Evolutionary conservation across 2,888 invertebrate genomes (phyloP).

Genomic region (Bibio marci): DNA sequence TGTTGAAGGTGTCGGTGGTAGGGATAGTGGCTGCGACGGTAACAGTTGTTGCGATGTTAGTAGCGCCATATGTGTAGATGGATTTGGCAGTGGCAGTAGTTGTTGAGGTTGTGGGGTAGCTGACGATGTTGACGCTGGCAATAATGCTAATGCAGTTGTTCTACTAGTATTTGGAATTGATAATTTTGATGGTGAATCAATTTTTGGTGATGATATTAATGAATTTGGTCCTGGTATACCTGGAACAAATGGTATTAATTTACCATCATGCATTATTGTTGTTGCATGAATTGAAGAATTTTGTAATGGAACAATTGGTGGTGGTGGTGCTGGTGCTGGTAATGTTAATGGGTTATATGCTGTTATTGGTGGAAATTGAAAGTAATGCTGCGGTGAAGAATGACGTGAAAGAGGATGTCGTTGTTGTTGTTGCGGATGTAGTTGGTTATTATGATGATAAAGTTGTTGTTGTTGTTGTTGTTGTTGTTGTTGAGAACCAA

Average conservation of each 20-base stretch:
- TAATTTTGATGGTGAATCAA: not conserved
- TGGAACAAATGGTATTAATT: slow-evolving; percentile 69
- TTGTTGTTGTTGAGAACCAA: slow-evolving; percentile 13
- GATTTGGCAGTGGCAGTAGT: not conserved
- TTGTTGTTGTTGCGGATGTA: slow-evolving; percentile 11
- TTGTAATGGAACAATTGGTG: slow-evolving; percentile 7
- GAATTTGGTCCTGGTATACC: slow-evolving; percentile 73
- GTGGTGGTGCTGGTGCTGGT: slow-evolving; percentile 32
- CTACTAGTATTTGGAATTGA: no score
- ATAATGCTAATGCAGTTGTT: not conserved
- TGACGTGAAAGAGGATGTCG: slow-evolving; percentile 7
- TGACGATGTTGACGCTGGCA: not conserved
- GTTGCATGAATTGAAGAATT: slow-evolving; percentile 28
- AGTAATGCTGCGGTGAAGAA: slow-evolving; percentile 32
- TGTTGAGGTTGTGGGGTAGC: not conserved
- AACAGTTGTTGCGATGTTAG: no score
- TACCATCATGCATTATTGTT: slow-evolving; percentile 49
- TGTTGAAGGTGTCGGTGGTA: not conserved
- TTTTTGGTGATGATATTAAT: slow-evolving; percentile 27
- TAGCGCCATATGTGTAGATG: no score
- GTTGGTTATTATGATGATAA: slow-evolving; percentile 37
- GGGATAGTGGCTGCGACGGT: not conserved
- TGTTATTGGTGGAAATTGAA: slow-evolving; percentile 47
- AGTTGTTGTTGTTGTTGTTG: slow-evolving; percentile 34
- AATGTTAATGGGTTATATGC: slow-evolving; percentile 52